Conservation (phyloP, 2,113 vertebrate species). For the Neotoma lepida region DNA sequence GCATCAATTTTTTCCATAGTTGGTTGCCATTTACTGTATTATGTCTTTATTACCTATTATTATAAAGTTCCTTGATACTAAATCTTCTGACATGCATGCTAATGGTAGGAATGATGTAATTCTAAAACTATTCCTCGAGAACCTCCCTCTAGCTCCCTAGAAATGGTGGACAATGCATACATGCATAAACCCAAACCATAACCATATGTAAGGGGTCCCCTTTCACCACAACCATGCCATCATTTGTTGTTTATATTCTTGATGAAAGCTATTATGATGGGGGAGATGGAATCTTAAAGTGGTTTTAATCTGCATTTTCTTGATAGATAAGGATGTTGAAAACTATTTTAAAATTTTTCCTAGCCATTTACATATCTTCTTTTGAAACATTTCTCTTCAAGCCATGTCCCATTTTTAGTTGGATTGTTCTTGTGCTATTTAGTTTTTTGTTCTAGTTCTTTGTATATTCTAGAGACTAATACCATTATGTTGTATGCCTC, state of each 20-base stretch:
- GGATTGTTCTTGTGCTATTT: background rate
- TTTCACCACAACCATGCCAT: background rate
- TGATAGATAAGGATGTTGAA: background rate
- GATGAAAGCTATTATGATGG: background rate
- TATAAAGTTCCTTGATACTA: conserved; percentile 14
- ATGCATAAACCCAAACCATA: background rate
- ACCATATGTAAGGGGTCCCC: background rate
- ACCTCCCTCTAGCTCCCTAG: background rate
- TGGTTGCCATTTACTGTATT: background rate
- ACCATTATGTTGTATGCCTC: background rate
- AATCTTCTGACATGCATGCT: background rate
- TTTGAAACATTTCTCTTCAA: background rate
- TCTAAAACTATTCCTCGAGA: background rate
- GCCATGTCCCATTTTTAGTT: background rate
- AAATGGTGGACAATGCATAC: background rate
- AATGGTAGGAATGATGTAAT: background rate
- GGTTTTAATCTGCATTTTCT: background rate
- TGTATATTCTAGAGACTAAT: background rate
- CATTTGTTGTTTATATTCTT: background rate
- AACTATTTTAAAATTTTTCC: background rate
- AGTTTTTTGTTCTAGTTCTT: background rate
- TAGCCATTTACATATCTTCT: background rate
- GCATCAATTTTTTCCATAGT: background rate
- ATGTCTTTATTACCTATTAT: background rate
- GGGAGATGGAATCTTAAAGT: background rate